Percentiles rank a stretch among this genome's conserved stretches.
phyloP scores from a whole-genome alignment of 2,797 vertebrate genomes.

The Sebastolobus alascanus region DNA sequence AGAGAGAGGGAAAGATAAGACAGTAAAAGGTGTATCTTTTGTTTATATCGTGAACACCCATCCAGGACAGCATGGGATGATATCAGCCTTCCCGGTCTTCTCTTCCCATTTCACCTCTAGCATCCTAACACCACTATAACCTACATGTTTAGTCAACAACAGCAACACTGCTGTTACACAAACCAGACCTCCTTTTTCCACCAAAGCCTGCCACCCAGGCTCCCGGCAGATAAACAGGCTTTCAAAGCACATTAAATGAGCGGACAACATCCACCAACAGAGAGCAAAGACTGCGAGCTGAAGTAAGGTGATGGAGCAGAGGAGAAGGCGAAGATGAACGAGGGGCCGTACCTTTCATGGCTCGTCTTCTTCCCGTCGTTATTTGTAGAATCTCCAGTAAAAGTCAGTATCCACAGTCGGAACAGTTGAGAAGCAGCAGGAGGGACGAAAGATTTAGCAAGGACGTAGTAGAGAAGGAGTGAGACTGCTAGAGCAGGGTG shows the following conservation, averaged over 20 bases:
- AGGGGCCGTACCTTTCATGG: constrained; percentile 67
- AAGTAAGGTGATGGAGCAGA: not conserved
- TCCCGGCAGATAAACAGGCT: constrained; percentile 24
- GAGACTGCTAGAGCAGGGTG: constrained; percentile 29
- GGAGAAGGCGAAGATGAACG: not conserved
- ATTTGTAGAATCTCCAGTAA: not conserved
- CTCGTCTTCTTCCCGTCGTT: constrained; percentile 1
- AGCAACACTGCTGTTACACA: constrained; percentile 37
- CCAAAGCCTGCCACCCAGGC: constrained; percentile 10
- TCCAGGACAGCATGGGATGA: not conserved
- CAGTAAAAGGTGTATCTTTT: not conserved
- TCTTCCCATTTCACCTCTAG: constrained; percentile 1
- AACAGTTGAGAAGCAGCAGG: not conserved
- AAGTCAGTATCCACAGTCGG: constrained; percentile 15
- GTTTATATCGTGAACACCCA: not conserved
- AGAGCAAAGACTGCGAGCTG: constrained; percentile 1
- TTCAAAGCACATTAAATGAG: constrained; percentile 54
- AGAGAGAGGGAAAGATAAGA: not conserved
- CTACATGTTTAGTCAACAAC: constrained; percentile 31
- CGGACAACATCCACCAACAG: not conserved
- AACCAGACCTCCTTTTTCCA: constrained; percentile 37
- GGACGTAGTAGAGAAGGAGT: constrained; percentile 6
- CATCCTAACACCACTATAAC: constrained; percentile 17
- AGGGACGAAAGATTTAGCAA: not conserved
- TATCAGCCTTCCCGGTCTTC: constrained; percentile 9